These are phyloP conservation scores for Barnardius zonarius DNA, from an alignment of 2,113 vertebrate species.

Conservation along the genomic window DNA sequence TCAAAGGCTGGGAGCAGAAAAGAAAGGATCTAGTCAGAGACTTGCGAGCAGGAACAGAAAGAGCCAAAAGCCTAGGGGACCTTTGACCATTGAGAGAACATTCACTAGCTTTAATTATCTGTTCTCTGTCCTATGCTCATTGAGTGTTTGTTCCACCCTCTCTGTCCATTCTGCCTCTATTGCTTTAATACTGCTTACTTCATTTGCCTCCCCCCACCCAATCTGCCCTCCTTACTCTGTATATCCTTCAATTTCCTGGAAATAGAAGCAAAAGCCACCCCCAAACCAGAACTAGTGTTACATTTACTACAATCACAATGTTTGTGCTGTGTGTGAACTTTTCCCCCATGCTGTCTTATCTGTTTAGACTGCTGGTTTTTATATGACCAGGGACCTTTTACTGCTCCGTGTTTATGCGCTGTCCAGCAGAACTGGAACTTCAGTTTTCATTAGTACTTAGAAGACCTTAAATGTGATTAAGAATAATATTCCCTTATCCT, in stretches of 20 bases:
- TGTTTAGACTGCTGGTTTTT: neutral
- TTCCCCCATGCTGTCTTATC: neutral
- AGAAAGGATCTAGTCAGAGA: neutral
- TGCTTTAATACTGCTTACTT: neutral
- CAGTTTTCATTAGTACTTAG: neutral
- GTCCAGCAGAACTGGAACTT: neutral
- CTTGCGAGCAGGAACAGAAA: neutral
- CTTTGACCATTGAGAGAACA: slow-evolving; percentile 35
- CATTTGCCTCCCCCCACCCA: neutral
- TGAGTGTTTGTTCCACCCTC: neutral
- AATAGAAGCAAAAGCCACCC: neutral
- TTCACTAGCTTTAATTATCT: neutral
- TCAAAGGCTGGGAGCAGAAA: neutral
- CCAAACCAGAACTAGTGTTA: neutral
- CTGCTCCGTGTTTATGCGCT: neutral
- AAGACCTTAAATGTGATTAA: neutral
- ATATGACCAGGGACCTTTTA: neutral
- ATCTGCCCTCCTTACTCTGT: neutral
- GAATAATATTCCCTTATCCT: neutral
- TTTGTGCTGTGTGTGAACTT: slow-evolving; percentile 39
- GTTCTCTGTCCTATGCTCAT: neutral
- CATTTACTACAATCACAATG: neutral
- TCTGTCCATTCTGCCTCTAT: neutral
- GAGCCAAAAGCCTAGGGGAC: neutral
- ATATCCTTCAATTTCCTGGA: neutral